Conservation (phyloP, 2,797 vertebrate species). For the Muraenolepis orangiensis region DNA sequence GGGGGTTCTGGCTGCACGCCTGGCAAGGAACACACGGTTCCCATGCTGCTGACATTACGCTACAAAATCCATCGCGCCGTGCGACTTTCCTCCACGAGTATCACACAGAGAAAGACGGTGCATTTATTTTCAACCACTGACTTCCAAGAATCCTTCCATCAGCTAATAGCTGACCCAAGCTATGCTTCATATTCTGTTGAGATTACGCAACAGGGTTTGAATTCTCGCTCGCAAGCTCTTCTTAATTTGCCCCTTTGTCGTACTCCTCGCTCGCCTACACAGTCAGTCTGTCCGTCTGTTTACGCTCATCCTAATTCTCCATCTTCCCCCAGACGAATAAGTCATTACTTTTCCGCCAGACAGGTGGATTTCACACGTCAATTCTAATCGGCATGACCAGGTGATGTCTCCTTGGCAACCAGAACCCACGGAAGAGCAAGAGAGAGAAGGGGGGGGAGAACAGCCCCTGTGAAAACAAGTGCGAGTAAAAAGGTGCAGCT, state of each 20-base stretch:
- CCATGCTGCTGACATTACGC: neutral
- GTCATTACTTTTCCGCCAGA: conserved; percentile 62
- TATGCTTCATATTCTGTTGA: neutral
- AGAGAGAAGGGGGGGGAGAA: conserved; percentile 16
- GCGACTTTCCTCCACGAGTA: neutral
- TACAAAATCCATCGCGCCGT: neutral
- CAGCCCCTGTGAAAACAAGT: neutral
- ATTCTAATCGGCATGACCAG: conserved; percentile 54
- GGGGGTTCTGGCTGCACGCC: neutral
- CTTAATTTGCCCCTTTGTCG: conserved; percentile 53
- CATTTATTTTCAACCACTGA: neutral
- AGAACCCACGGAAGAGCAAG: conserved; percentile 28
- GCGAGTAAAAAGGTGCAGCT: conserved; percentile 16
- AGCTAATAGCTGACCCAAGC: neutral
- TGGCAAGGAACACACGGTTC: neutral
- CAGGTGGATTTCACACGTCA: conserved; percentile 69
- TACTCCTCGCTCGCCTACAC: conserved; percentile 29
- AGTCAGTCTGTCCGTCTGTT: conserved; percentile 36
- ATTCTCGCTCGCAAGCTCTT: conserved; percentile 17
- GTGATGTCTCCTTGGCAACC: conserved; percentile 61
- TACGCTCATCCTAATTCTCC: conserved; percentile 32
- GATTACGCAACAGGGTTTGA: conserved; percentile 18
- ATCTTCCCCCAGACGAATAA: conserved; percentile 49
- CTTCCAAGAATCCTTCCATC: neutral
- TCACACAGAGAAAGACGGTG: neutral